phyloP scores from a whole-genome alignment of 2,888 invertebrate genomes.

The Macroteleia sp. region DNA sequence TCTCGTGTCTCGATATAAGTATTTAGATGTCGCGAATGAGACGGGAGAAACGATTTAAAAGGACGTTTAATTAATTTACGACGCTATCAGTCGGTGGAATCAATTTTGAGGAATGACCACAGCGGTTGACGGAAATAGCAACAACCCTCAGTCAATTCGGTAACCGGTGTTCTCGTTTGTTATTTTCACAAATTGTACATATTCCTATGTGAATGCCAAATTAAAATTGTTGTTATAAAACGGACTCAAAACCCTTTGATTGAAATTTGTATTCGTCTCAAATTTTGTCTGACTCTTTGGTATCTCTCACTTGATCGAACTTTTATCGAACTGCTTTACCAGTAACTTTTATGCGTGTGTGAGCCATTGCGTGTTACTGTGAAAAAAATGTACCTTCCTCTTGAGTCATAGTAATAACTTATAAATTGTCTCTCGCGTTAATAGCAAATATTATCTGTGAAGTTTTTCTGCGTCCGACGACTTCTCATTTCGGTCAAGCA shows the following conservation, averaged over 20 bases:
- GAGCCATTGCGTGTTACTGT: constrained; percentile 59
- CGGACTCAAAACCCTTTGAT: too few species aligned
- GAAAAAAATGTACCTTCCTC: constrained; percentile 42
- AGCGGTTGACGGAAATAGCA: constrained; percentile 46
- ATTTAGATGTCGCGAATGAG: constrained; percentile 62
- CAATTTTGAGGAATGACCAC: constrained; percentile 47
- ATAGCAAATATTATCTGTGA: constrained; percentile 80
- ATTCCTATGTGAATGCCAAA: too few species aligned
- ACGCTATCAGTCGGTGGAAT: constrained; percentile 49
- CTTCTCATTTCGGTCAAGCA: constrained; percentile 29
- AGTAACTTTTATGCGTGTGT: constrained; percentile 33
- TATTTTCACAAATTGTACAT: too few species aligned
- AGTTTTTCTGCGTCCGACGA: constrained; percentile 63
- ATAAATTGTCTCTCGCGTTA: constrained; percentile 82
- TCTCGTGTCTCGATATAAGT: constrained; percentile 56
- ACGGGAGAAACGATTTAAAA: constrained; percentile 58
- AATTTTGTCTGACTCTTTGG: too few species aligned
- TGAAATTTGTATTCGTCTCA: too few species aligned
- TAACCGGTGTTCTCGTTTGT: background rate
- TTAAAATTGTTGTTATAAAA: too few species aligned
- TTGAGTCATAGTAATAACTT: constrained; percentile 82
- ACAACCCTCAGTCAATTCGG: constrained; percentile 8
- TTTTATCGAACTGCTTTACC: constrained; percentile 39
- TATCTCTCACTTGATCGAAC: constrained; percentile 16
- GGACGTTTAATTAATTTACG: constrained; percentile 65